These are phyloP conservation scores for Sarcoramphus papa DNA, from an alignment of 2,797 vertebrate species.

Conservation along the genomic window DNA sequence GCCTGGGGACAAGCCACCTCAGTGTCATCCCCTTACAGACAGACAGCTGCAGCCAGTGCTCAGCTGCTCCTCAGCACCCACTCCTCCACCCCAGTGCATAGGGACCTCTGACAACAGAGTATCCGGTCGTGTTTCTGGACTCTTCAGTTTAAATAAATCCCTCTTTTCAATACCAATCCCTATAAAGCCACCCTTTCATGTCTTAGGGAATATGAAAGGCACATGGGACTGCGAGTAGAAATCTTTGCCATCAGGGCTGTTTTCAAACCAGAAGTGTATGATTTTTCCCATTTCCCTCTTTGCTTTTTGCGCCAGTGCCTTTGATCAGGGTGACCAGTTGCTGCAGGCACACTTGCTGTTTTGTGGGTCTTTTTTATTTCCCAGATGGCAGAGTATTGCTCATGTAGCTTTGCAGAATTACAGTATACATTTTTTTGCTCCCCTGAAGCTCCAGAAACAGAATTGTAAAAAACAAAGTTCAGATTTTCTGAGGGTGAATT, in stretches of 20 bases:
- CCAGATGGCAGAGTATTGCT: not conserved
- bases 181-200: not conserved
- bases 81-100: accelerated
- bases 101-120: not conserved
- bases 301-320: not conserved
- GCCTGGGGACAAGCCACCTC: no score
- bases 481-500: not conserved
- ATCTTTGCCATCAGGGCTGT: not conserved
- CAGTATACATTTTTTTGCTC: not conserved
- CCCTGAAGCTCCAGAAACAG: not conserved
- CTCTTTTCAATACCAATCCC: not conserved
- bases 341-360: not conserved
- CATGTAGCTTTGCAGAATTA: not conserved
- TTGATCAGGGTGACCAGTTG: not conserved
- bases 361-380: not conserved
- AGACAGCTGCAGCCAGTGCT: accelerated
- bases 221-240: not conserved
- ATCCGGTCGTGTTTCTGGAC: accelerated
- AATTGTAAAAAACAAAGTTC: not conserved
- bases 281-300: not conserved
- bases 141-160: not conserved
- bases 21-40: accelerated
- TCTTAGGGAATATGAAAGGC: not conserved
- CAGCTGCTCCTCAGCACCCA: not conserved
- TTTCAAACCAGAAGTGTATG: not conserved